Percentiles rank a stretch among this genome's conserved stretches.
Evolutionary conservation across 2,888 invertebrate genomes (phyloP).

Genomic region (Drosophila tanythrix): DNA sequence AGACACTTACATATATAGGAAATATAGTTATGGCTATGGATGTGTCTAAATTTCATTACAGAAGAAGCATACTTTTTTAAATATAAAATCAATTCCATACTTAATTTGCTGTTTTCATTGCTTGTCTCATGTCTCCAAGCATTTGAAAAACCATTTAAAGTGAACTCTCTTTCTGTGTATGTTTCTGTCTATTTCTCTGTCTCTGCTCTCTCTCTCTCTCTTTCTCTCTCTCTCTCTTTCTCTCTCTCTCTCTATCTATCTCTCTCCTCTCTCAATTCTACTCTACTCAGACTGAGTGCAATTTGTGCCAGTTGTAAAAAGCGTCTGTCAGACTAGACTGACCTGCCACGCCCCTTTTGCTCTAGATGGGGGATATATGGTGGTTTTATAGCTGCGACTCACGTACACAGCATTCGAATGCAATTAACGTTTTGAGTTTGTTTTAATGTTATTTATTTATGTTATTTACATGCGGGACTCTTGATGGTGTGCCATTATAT

Average conservation of each 20-base stretch:
- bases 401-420: constrained; percentile 62
- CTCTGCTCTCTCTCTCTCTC: neutral
- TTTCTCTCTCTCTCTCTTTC: neutral
- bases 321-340: constrained; percentile 16
- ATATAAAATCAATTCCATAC: neutral
- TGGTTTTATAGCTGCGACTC: constrained; percentile 47
- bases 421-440: constrained; percentile 67
- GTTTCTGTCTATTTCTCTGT: neutral
- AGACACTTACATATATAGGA: neutral
- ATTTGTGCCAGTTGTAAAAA: constrained; percentile 36
- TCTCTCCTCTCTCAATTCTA: neutral
- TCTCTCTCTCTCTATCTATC: neutral
- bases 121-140: neutral
- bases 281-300: constrained; percentile 8
- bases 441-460: constrained; percentile 70
- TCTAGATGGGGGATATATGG: constrained; percentile 9
- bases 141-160: neutral
- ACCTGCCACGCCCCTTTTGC: constrained; percentile 47
- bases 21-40: neutral
- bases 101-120: neutral
- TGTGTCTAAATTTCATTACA: neutral
- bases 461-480: constrained; percentile 56
- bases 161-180: neutral
- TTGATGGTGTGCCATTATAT: constrained; percentile 54
- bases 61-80: neutral